Evolutionary conservation across 2,888 invertebrate species (phyloP), one percentile per base, ranked within the genome.

Genomic region (Heliconius erato): DNA sequence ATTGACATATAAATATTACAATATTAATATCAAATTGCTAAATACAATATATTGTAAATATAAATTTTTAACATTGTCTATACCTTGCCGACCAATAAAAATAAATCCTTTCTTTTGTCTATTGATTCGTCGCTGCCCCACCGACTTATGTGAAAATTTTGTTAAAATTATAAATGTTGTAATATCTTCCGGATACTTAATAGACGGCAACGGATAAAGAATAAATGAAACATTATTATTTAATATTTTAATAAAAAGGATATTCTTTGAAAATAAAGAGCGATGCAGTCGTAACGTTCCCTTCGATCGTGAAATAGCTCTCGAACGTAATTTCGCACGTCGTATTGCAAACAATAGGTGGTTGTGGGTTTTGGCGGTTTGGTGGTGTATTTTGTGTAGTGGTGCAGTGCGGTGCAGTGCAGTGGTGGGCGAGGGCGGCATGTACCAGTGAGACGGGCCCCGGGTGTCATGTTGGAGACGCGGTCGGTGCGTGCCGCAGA

Each of bases 401-500:
- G 83, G 91, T 91, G 91, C 89, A 90, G 88, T 87, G 90, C 88
- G 89, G 92, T 93, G 91, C 89, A 90, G 91, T 91, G 92, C 89
- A 87, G 90, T 89, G 87, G 86, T 86, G 49, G 19, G 49, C 88
- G 87, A 88, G 85, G 86, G 86, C 87, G 90, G 86, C 87, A 95
- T 95, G 95, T 91, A 92, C 90, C 91, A 91, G 92, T 93, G 91
- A 94, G 89, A 86, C 85, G 86, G 86, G 86, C 89, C 88, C 91
- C 91, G 90, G 95, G 96, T 96, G 97, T 96, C 97, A 97, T 97
- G 97, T 97, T 97, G 97, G 97, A 97, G 95, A 97, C 97, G 96
- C 97, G 97, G 96, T 97, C 97, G 91, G 96, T 97, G 94, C 97
- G 97, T 94, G 97, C 97, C 96, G 97, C 97, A 96, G 97, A 97